Evolutionary conservation across 2,888 invertebrate genomes (phyloP).

Genomic region (Ophion obscuratus): DNA sequence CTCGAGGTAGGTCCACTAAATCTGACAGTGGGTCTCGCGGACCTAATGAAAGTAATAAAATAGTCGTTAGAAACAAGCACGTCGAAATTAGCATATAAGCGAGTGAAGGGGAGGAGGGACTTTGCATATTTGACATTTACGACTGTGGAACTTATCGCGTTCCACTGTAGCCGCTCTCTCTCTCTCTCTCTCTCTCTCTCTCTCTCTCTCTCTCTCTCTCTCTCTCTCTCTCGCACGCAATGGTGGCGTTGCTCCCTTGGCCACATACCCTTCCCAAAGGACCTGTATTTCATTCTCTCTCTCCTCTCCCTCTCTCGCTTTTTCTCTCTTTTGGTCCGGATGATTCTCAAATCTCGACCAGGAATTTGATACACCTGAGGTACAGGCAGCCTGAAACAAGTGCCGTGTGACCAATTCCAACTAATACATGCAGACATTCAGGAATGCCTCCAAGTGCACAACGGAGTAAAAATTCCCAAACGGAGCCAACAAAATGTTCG

Average conservation of each 20-base stretch:
- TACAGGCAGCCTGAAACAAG: conserved; percentile 14
- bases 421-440: conserved; percentile 12
- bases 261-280: conserved; percentile 1
- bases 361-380: conserved; percentile 46
- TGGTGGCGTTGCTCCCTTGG: conserved; percentile 4
- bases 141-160: conserved; percentile 63
- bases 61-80: conserved; percentile 64
- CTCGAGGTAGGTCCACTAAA: conserved; percentile 48
- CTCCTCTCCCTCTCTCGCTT: conserved; percentile 20
- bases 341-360: conserved; percentile 54
- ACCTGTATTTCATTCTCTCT: conserved; percentile 27
- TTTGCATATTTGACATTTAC: conserved; percentile 67
- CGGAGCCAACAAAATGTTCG: conserved; percentile 4
- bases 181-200: neutral
- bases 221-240: neutral
- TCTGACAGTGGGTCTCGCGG: conserved; percentile 41
- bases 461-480: neutral
- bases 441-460: conserved; percentile 37
- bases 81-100: conserved; percentile 65
- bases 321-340: conserved; percentile 29
- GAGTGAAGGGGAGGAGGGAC: conserved; percentile 21
- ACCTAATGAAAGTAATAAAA: conserved; percentile 65
- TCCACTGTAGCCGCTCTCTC: conserved; percentile 20
- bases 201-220: neutral
- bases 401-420: conserved; percentile 13